These are phyloP conservation scores for Notospermus geniculatus DNA, from an alignment of 1,140 invertebrate genomes.

Conservation along the genomic window DNA sequence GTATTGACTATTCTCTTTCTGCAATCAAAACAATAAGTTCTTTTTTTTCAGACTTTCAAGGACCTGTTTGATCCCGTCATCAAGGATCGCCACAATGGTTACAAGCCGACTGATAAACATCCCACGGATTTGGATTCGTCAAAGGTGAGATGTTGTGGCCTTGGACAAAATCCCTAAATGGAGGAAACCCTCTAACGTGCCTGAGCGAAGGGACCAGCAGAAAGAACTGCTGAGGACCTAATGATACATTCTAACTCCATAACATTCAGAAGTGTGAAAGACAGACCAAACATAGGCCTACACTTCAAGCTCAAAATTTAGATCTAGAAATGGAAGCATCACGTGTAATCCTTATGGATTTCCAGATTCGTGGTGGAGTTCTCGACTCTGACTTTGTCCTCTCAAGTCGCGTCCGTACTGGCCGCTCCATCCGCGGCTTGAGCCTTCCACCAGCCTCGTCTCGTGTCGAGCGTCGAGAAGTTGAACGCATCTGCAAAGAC, in stretches of 20 bases:
- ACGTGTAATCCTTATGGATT: neutral
- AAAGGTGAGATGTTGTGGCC: slow-evolving; percentile 11
- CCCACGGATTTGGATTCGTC: slow-evolving; percentile 13
- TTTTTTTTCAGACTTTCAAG: slow-evolving; percentile 17
- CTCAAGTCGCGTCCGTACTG: slow-evolving; percentile 27
- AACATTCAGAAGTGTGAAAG: no score
- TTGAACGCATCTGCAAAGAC: slow-evolving; percentile 23
- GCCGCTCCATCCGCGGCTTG: slow-evolving; percentile 27
- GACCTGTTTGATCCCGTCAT: slow-evolving; percentile 20
- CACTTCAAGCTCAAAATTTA: neutral
- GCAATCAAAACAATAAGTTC: neutral
- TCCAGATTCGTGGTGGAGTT: slow-evolving; percentile 16
- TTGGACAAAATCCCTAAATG: no score
- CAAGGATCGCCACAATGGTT: slow-evolving; percentile 17
- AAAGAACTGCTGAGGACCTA: no score
- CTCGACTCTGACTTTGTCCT: slow-evolving; percentile 22
- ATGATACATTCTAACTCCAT: no score
- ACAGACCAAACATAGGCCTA: no score
- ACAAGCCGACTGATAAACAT: slow-evolving; percentile 11
- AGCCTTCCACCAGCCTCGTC: slow-evolving; percentile 25
- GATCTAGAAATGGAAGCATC: neutral
- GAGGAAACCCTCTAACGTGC: no score
- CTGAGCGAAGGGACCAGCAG: no score
- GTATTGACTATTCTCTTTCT: no score
- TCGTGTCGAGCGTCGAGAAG: slow-evolving; percentile 27